Percentiles rank a stretch among this genome's conserved stretches.
phyloP scores from a whole-genome alignment of 2,888 invertebrate genomes.

The Camptogramma bilineatum region DNA sequence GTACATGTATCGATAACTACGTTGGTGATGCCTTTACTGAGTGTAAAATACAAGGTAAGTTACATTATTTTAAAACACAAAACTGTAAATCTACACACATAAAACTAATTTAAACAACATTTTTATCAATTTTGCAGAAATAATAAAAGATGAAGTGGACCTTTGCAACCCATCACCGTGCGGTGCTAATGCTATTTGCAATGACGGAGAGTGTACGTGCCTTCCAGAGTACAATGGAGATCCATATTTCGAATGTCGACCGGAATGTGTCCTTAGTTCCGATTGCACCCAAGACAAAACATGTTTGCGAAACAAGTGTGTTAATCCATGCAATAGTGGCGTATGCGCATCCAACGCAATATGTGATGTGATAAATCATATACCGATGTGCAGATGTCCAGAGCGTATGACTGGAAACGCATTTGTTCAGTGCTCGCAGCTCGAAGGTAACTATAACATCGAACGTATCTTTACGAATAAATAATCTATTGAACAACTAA shows the following conservation, averaged over 20 bases:
- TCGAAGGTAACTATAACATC: slow-evolving; percentile 63
- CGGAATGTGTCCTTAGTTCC: slow-evolving; percentile 89
- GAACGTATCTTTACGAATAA: not conserved
- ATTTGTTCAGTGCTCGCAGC: slow-evolving; percentile 85
- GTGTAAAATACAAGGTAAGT: slow-evolving; percentile 84
- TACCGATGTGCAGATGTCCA: slow-evolving; percentile 90
- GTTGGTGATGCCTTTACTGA: slow-evolving; percentile 90
- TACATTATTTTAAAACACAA: not conserved
- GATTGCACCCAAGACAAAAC: slow-evolving; percentile 88
- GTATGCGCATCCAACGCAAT: slow-evolving; percentile 89
- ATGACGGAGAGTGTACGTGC: slow-evolving; percentile 86
- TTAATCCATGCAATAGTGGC: slow-evolving; percentile 88
- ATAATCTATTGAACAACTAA: not conserved
- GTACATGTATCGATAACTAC: slow-evolving; percentile 89
- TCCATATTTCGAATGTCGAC: slow-evolving; percentile 88
- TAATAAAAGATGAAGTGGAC: slow-evolving; percentile 67
- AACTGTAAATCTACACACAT: not conserved
- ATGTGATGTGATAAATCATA: slow-evolving; percentile 90
- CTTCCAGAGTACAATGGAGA: slow-evolving; percentile 87
- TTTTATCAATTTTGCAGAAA: slow-evolving; percentile 53
- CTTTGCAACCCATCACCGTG: slow-evolving; percentile 89
- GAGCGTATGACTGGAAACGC: slow-evolving; percentile 89
- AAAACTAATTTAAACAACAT: not conserved
- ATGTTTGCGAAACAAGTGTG: slow-evolving; percentile 88
- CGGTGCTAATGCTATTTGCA: slow-evolving; percentile 86